Conservation (phyloP, 2,113 vertebrate genomes). For the Choloepus hoffmanni region DNA sequence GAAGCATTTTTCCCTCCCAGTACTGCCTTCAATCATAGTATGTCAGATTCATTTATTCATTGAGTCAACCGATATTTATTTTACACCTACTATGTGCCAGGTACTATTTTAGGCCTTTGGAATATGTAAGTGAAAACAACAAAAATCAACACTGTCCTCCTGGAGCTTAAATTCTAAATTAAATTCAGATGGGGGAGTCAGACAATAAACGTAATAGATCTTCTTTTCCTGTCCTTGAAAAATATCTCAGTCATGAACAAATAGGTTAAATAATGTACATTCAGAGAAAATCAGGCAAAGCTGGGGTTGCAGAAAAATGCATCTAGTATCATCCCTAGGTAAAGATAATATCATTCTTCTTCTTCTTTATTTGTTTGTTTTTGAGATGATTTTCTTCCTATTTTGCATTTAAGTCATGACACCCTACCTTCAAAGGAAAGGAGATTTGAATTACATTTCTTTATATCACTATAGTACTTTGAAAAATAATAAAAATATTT, state of each 20-base stretch:
- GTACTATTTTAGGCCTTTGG: background rate
- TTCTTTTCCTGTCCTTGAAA: background rate
- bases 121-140: background rate
- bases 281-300: background rate
- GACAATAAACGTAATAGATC: background rate
- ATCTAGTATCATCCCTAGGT: background rate
- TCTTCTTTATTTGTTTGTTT: constrained; percentile 1
- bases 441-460: constrained; percentile 28
- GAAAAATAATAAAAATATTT: constrained; percentile 40
- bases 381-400: background rate
- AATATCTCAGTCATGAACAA: background rate
- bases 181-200: background rate
- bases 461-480: background rate
- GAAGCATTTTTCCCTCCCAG: background rate
- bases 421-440: background rate
- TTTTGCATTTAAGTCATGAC: background rate
- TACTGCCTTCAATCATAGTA: constrained; percentile 7
- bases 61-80: background rate
- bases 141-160: background rate
- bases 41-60: constrained; percentile 45
- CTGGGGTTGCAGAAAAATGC: background rate
- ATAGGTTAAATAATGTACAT: background rate
- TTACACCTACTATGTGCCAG: background rate
- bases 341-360: background rate
- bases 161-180: constrained; percentile 25